A percentile compares a stretch with the other conserved stretches of the same genome.
Evolutionary conservation across 2,113 vertebrate genomes (phyloP).

Genomic region (Camelus dromedarius): DNA sequence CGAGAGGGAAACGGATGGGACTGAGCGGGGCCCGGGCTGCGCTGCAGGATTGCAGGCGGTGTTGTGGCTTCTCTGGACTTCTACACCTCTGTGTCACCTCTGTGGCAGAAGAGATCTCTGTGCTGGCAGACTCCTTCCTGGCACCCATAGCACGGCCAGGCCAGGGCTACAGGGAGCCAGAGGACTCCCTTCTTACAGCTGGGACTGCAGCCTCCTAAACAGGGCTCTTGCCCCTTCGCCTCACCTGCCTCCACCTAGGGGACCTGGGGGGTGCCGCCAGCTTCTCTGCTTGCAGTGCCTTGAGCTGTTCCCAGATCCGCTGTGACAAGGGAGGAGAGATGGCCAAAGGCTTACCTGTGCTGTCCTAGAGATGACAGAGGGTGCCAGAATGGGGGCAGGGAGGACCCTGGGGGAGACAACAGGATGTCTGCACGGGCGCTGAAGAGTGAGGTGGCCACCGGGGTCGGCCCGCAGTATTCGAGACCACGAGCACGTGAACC

Average conservation of each 20-base stretch:
- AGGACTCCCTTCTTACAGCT: accelerated
- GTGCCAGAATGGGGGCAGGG: accelerated
- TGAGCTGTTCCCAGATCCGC: neutral
- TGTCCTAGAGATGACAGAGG: accelerated
- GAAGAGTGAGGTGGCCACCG: neutral
- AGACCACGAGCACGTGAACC: neutral
- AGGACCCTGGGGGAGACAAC: accelerated
- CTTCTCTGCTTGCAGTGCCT: neutral
- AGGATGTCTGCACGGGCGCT: neutral
- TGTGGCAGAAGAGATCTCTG: accelerated
- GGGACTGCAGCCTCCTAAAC: neutral
- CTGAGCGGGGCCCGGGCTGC: accelerated
- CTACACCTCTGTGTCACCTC: accelerated
- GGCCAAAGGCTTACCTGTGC: no score
- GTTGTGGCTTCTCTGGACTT: neutral
- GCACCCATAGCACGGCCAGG: accelerated
- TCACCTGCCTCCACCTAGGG: accelerated
- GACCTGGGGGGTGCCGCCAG: neutral
- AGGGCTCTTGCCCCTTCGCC: no score
- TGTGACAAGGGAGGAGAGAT: accelerated
- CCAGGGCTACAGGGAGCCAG: no score
- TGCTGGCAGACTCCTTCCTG: neutral
- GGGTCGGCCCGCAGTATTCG: accelerated
- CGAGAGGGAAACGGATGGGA: accelerated
- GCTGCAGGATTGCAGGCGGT: accelerated